Conservation (phyloP, 2,797 vertebrate species). For the Pseudochaenichthys georgianus region DNA sequence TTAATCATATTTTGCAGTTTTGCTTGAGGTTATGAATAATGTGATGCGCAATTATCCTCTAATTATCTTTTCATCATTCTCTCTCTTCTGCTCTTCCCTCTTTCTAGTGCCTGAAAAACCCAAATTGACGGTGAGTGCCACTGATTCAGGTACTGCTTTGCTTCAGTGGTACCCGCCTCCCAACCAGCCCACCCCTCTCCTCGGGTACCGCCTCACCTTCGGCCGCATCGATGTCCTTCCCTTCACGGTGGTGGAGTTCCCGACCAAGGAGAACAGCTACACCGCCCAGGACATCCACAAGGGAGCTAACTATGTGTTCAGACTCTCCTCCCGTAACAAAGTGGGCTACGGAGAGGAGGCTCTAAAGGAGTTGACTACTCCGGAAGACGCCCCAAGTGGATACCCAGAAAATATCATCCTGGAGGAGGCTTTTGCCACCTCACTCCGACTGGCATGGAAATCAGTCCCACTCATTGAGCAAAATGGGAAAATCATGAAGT, state of each 20-base stretch:
- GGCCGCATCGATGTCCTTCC: conserved; percentile 90
- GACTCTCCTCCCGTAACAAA: conserved; percentile 93
- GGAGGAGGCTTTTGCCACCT: conserved; percentile 87
- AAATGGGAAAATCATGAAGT: conserved; percentile 91
- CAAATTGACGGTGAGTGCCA: conserved; percentile 89
- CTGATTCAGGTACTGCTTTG: conserved; percentile 89
- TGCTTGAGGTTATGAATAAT: conserved; percentile 52
- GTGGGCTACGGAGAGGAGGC: conserved; percentile 96
- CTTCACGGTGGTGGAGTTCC: conserved; percentile 91
- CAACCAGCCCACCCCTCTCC: conserved; percentile 90
- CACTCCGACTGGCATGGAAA: conserved; percentile 90
- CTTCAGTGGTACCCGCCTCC: conserved; percentile 93
- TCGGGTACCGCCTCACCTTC: conserved; percentile 94
- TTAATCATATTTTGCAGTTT: conserved; percentile 51
- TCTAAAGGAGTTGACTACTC: conserved; percentile 90
- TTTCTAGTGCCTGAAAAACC: conserved; percentile 93
- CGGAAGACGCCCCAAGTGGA: conserved; percentile 90
- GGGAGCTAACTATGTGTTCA: conserved; percentile 93
- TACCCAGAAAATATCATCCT: conserved; percentile 90
- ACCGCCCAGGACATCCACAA: conserved; percentile 92
- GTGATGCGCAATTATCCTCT: conserved; percentile 57
- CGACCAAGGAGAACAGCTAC: conserved; percentile 90
- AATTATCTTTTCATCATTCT: conserved; percentile 53
- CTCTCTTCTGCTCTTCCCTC: conserved; percentile 29
- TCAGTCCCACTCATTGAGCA: conserved; percentile 90